phyloP scores from a whole-genome alignment of 2,113 vertebrate genomes.

The Corydoras sp. region DNA sequence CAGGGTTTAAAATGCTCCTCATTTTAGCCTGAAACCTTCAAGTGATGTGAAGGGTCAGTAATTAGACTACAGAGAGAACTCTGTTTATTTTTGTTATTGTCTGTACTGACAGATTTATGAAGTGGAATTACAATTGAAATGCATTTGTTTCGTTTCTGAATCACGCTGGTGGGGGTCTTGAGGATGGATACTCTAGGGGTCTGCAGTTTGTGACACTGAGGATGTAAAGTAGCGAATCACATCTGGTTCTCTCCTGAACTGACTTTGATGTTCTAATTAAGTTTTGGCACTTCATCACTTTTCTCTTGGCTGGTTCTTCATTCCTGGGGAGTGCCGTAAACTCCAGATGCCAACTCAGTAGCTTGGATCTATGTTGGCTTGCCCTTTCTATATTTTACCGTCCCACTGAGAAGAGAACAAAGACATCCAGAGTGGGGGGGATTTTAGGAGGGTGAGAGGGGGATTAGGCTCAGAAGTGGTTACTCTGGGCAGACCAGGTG shows the following conservation, averaged over 20 bases:
- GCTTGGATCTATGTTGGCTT: slow-evolving; percentile 28
- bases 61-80: not conserved
- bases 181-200: not conserved
- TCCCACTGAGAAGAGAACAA: slow-evolving; percentile 39
- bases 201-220: not conserved
- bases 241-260: slow-evolving; percentile 18
- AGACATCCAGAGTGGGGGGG: slow-evolving; percentile 26
- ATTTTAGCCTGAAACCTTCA: slow-evolving; percentile 17
- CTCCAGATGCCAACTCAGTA: slow-evolving; percentile 28
- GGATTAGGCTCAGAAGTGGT: slow-evolving; percentile 32
- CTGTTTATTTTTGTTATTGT: not conserved
- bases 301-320: slow-evolving; percentile 25
- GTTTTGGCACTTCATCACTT: slow-evolving; percentile 30
- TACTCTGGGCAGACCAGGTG: slow-evolving; percentile 38
- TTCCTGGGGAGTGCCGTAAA: slow-evolving; percentile 35
- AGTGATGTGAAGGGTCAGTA: slow-evolving; percentile 5
- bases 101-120: not conserved
- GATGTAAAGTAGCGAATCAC: slow-evolving; percentile 20
- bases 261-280: slow-evolving; percentile 47
- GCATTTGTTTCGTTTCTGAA: not conserved
- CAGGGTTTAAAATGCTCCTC: slow-evolving; percentile 10
- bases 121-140: slow-evolving; percentile 10
- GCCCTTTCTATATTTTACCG: slow-evolving; percentile 33
- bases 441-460: slow-evolving; percentile 14
- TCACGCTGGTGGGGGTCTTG: not conserved